A percentile compares a stretch with the other conserved stretches of the same genome.
Evolutionary conservation across 2,797 vertebrate species (phyloP).

Genomic region (Darevskia mixta): DNA sequence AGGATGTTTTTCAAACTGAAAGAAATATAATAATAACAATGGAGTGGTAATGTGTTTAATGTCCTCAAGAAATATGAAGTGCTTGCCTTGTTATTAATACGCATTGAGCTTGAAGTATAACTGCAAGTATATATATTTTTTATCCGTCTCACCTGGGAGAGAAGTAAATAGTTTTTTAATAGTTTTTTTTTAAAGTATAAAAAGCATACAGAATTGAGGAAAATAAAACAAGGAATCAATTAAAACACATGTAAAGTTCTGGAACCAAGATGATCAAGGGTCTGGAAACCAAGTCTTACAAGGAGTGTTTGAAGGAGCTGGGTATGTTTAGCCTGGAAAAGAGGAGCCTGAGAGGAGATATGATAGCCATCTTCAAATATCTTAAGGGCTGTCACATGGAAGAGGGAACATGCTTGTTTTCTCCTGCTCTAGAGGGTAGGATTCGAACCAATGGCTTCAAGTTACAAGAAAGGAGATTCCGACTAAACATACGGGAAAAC

Average conservation of each 20-base stretch:
- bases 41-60: background rate
- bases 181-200: background rate
- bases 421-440: too few species aligned
- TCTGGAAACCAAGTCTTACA: too few species aligned
- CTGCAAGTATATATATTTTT: background rate
- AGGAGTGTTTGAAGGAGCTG: too few species aligned
- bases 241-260: background rate
- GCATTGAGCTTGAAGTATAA: background rate
- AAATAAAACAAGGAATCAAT: conserved; percentile 20
- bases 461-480: too few species aligned
- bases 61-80: conserved; percentile 36
- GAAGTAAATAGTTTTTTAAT: background rate
- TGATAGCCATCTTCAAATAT: too few species aligned
- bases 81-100: conserved; percentile 10
- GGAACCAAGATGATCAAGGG: too few species aligned
- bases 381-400: too few species aligned
- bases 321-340: too few species aligned
- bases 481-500: too few species aligned
- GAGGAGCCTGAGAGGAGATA: too few species aligned
- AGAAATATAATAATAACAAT: conserved; percentile 19
- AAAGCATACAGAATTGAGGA: background rate
- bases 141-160: background rate
- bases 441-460: too few species aligned
- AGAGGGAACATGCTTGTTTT: too few species aligned
- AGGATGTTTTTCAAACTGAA: conserved; percentile 33